A percentile compares a stretch with the other conserved stretches of the same genome.
Evolutionary conservation across 2,113 vertebrate genomes (phyloP).

Genomic region (Anthoscopus minutus): DNA sequence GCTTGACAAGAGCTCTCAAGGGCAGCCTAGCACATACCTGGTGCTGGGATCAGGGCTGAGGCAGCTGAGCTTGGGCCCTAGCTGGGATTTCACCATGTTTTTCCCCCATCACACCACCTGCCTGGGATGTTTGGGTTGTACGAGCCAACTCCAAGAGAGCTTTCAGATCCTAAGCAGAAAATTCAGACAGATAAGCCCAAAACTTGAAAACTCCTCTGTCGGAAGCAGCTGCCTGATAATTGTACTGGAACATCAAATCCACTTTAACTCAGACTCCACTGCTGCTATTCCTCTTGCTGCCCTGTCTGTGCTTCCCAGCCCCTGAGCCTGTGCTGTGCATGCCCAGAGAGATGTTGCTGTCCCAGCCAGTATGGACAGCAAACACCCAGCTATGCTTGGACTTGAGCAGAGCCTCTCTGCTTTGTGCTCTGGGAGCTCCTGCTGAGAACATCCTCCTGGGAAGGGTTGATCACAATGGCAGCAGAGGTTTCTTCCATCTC

Average conservation of each 20-base stretch:
- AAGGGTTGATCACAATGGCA: neutral
- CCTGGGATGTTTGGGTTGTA: neutral
- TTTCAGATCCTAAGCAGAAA: neutral
- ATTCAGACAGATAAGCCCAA: neutral
- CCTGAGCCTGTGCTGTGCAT: neutral
- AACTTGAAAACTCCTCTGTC: neutral
- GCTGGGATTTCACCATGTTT: neutral
- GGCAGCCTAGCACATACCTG: neutral
- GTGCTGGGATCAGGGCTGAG: neutral
- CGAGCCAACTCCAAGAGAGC: neutral
- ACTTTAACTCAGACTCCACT: neutral
- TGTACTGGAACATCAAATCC: neutral
- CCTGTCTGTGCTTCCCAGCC: fast-evolving
- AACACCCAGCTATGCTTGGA: neutral
- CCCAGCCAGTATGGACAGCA: neutral
- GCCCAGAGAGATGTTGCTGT: fast-evolving
- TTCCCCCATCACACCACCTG: neutral
- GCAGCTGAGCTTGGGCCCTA: neutral
- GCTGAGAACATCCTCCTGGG: fast-evolving
- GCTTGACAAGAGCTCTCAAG: neutral
- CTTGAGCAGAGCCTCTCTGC: neutral
- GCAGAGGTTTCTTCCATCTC: neutral
- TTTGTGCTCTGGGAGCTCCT: neutral
- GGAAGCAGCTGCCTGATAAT: neutral
- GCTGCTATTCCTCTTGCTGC: neutral